phyloP scores from a whole-genome alignment of 2,797 vertebrate species.

The Sebastes ruberrimus region DNA sequence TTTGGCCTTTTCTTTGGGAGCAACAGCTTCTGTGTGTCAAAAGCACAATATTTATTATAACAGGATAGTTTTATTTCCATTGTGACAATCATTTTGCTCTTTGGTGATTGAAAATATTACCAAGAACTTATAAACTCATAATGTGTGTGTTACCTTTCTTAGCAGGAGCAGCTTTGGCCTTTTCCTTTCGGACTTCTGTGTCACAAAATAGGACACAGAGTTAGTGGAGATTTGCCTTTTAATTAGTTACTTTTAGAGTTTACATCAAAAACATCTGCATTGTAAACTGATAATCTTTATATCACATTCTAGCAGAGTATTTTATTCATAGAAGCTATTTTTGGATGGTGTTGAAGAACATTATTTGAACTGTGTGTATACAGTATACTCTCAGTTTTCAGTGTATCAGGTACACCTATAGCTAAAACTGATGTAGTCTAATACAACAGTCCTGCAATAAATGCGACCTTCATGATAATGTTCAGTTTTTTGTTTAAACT shows the following conservation, averaged over 20 bases:
- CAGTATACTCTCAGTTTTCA: background rate
- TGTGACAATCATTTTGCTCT: background rate
- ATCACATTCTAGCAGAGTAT: background rate
- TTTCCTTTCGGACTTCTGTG: conserved; percentile 54
- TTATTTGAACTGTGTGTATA: background rate
- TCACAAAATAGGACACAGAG: conserved; percentile 1
- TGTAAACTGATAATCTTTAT: background rate
- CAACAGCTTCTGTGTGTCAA: conserved; percentile 48
- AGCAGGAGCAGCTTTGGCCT: conserved; percentile 44
- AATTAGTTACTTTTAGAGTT: background rate
- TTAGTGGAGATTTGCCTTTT: background rate
- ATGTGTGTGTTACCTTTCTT: conserved; percentile 52
- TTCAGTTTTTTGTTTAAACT: too few relatives aligned
- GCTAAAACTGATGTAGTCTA: too few relatives aligned
- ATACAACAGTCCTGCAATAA: too few relatives aligned
- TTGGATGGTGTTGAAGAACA: background rate
- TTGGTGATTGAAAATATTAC: background rate
- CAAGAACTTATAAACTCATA: background rate
- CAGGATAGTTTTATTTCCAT: background rate
- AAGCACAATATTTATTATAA: background rate
- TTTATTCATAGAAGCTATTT: background rate
- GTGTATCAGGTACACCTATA: background rate
- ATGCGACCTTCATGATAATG: too few relatives aligned
- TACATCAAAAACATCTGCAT: background rate
- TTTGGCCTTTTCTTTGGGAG: conserved; percentile 59